Percentiles rank a stretch among this genome's conserved stretches.
Conservation (phyloP, 1,140 invertebrate genomes). For the Drosophila pallidifrons region DNA sequence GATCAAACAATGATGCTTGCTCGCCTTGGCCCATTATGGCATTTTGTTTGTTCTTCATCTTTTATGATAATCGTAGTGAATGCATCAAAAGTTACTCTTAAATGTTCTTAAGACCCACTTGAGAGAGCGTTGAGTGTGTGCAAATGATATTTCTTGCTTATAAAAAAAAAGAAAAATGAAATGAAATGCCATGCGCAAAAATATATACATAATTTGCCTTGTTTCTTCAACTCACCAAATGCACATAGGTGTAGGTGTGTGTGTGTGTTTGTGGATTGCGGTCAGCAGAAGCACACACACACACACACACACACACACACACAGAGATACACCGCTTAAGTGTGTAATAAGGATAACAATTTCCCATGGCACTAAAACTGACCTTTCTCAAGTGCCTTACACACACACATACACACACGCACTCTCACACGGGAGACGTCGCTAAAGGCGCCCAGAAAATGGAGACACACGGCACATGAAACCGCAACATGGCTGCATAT, state of each 20-base stretch:
- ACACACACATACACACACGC: conserved; percentile 23
- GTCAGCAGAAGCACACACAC: conserved; percentile 14
- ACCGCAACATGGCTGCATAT: conserved; percentile 5
- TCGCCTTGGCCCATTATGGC: conserved; percentile 6
- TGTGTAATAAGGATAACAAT: conserved; percentile 77
- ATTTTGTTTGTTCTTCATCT: conserved; percentile 3
- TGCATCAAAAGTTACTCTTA: conserved; percentile 27
- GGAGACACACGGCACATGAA: conserved; percentile 6
- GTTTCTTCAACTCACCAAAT: conserved; percentile 7
- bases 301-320: not conserved
- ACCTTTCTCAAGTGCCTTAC: conserved; percentile 69
- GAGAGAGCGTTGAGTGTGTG: conserved; percentile 30
- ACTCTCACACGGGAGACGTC: conserved; percentile 21
- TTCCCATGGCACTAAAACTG: conserved; percentile 74
- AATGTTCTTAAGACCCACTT: conserved; percentile 36
- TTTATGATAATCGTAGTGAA: conserved; percentile 14
- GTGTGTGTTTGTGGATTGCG: not conserved
- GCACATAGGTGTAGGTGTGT: not conserved
- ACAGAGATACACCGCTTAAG: conserved; percentile 42
- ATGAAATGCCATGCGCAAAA: conserved; percentile 20
- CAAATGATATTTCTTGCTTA: conserved; percentile 34
- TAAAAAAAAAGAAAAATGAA: conserved; percentile 18
- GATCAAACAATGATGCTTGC: conserved; percentile 7
- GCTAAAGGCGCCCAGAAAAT: conserved; percentile 21
- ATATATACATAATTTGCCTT: conserved; percentile 28